Evolutionary conservation across 2,797 vertebrate genomes (phyloP), one percentile per base, ranked within the genome.

Genomic region (Hippocampus kuda): DNA sequence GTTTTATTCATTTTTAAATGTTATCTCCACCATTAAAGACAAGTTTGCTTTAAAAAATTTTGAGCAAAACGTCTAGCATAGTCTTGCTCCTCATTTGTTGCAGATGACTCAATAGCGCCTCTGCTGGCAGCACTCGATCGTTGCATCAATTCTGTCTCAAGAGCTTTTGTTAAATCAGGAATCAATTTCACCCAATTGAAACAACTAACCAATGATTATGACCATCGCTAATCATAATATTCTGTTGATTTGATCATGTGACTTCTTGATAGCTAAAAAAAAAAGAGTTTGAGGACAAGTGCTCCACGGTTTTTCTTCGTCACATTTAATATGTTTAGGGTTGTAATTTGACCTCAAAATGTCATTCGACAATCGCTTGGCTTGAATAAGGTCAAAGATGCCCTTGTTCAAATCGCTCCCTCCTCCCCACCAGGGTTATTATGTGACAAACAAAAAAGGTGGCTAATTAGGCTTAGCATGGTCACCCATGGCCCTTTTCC

Each of bases 381-480:
- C 46, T 72, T 72, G 79, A 83, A 81, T 83, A 68, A 75, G 75
- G 68, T 79, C 79, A 84, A 85, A 81, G 80, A 70, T 83, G 34
- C 62, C 63, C 27, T 72, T 54, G 59, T 66, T 72, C 38, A 70
- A 77, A 41, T 15, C 69, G 46, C 16, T 2, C 13, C 1, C 16
- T 26, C 8, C 38, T 1, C 2, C 5, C 1, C 60, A 26, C 64
- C 65, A 38, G 77, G 77, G 75, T 81, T 74, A 84, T 71, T 69
- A 63, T 74, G 27, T 38, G 69, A 75, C 67, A 69, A 79, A 77
- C 68, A 46, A 46, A 11, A 79, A 81, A 72, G 66, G 5, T 15
- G 48, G 70, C 79, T 78, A 77, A 80, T 81, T 75, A 24, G 77
- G 61, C 46, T 79, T 66, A 81, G 70, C 78, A 48, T 4, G 1